These are phyloP conservation scores for Erinaceus europaeus DNA, from an alignment of 2,113 vertebrate genomes.

Conservation along the genomic window DNA sequence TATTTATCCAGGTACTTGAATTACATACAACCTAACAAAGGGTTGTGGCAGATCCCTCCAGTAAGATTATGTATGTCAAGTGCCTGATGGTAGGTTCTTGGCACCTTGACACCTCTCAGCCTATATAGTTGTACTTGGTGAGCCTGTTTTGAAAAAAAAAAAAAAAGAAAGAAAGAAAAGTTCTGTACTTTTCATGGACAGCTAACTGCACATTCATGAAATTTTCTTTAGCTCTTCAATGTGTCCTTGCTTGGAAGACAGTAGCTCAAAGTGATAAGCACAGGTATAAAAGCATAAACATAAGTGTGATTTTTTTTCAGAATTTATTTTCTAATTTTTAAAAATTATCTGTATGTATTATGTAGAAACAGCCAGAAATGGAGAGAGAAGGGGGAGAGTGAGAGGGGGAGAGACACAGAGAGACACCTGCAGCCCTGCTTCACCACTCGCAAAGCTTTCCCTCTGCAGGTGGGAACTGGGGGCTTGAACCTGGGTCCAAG, in stretches of 20 bases:
- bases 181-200: no score
- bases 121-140: not conserved
- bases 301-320: not conserved
- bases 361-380: no score
- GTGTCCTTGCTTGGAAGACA: not conserved
- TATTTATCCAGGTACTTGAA: slow-evolving; percentile 7
- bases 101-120: not conserved
- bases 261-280: not conserved
- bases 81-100: not conserved
- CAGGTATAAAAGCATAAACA: not conserved
- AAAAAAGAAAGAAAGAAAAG: no score
- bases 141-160: not conserved
- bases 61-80: not conserved
- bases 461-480: no score
- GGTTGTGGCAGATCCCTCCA: not conserved
- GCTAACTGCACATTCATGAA: not conserved
- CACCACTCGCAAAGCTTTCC: no score
- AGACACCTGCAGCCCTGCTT: no score
- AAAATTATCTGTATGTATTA: no score
- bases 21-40: slow-evolving; percentile 1
- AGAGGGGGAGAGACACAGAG: no score
- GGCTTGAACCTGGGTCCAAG: no score
- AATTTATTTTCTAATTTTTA: no score
- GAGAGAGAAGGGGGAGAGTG: no score
- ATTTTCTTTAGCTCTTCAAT: not conserved